Conservation (phyloP, 2,113 vertebrate species). For the Chloroceryle aenea region DNA sequence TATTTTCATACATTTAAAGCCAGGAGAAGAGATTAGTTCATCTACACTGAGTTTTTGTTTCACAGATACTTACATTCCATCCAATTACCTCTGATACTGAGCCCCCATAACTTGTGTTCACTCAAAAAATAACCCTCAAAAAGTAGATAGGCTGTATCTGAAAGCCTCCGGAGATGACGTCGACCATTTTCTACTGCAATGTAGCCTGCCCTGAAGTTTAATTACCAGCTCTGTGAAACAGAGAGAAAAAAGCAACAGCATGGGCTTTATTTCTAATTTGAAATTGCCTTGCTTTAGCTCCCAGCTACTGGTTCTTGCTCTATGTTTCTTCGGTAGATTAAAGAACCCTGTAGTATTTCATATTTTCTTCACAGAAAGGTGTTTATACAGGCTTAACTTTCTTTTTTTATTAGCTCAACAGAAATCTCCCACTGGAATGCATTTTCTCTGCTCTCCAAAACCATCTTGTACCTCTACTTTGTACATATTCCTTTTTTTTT, state of each 20-base stretch:
- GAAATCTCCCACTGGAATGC: background rate
- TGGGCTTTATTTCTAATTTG: constrained; percentile 42
- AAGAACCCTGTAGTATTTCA: background rate
- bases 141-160: background rate
- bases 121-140: constrained; percentile 8
- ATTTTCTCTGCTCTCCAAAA: constrained; percentile 1
- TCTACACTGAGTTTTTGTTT: constrained; percentile 30
- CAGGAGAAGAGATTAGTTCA: constrained; percentile 48
- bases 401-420: constrained; percentile 3
- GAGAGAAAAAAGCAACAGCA: background rate
- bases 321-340: background rate
- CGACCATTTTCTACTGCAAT: background rate
- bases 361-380: background rate
- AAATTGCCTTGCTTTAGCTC: constrained; percentile 30
- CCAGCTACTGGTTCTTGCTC: constrained; percentile 11
- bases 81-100: constrained; percentile 27
- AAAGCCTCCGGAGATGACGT: background rate
- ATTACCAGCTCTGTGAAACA: constrained; percentile 17
- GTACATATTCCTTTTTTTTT: background rate
- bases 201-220: constrained; percentile 6
- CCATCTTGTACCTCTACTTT: background rate
- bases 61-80: constrained; percentile 5
- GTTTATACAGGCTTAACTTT: constrained; percentile 29
- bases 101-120: background rate
- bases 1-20: constrained; percentile 37